Evolutionary conservation across 2,797 vertebrate genomes (phyloP).

Genomic region (Bucorvus abyssinicus): DNA sequence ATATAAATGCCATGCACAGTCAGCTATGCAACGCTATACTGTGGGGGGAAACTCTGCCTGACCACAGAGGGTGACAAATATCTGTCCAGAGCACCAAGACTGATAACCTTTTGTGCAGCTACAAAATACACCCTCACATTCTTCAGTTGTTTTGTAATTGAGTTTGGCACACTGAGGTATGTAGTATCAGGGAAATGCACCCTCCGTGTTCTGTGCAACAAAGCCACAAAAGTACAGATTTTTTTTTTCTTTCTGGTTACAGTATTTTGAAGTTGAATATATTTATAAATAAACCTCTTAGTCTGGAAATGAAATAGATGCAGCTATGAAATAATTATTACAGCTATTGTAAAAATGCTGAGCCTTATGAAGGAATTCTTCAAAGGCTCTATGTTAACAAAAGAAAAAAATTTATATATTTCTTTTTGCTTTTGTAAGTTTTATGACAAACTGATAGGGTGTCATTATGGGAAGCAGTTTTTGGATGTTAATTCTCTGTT

Average conservation of each 20-base stretch:
- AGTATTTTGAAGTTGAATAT: neutral
- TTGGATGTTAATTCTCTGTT: slow-evolving; percentile 47
- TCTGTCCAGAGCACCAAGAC: neutral
- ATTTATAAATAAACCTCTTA: neutral
- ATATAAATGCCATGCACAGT: neutral
- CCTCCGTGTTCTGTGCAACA: neutral
- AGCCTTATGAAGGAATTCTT: neutral
- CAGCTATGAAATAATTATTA: slow-evolving; percentile 9
- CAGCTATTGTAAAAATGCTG: neutral
- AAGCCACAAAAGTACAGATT: neutral
- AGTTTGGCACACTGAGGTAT: neutral
- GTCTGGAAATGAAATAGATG: neutral
- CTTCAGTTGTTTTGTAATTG: neutral
- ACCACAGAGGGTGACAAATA: neutral
- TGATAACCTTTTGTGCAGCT: neutral
- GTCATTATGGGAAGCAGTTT: slow-evolving; percentile 21
- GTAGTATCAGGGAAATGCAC: neutral
- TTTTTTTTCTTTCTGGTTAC: neutral
- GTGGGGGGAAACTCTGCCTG: neutral
- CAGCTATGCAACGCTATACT: neutral
- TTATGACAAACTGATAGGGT: neutral
- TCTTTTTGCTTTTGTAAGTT: neutral
- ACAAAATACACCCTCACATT: neutral
- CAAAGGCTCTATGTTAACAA: neutral
- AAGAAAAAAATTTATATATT: neutral